Evolutionary conservation across 2,113 vertebrate species (phyloP), one percentile per base, ranked within the genome.

Genomic region (Oostethus manadensis): DNA sequence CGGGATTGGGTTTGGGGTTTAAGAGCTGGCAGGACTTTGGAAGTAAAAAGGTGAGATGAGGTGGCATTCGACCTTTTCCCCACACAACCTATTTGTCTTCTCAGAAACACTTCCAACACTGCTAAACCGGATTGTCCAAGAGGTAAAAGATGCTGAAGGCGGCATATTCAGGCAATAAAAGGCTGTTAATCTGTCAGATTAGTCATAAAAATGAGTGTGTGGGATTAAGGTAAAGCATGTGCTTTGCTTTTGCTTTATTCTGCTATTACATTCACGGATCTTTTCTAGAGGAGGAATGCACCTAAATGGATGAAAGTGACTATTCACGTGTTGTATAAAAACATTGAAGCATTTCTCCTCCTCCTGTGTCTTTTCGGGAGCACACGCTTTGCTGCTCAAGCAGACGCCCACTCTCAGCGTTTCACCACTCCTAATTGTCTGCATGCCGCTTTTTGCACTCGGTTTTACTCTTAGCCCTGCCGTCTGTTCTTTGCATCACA

Each of bases 271-370:
- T 79, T 79, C 67, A 81, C 53, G 58, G 63, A 69, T 63, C 58
- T 58, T 73, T 73, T 74, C 73, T 66, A 64, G 70, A 75, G 74
- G 72, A 77, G 67, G 75, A 51, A 68, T 62, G 60, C 69, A 75
- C 74, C 71, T 86, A 86, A 87, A 72, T 83, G 85, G 85, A 85
- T 87, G 85, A 87, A 84, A 82, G 64, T 79, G 71, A 79, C 80
- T 77, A 84, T 83, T 83, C 72, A 64, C 59, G 73, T 42, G 53
- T 53, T 17, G 48, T 65, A 85, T 67, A 78, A 86, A 54, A 82
- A 71, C 77, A 66, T 81, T 81, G 74, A 78, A 67, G 77, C 78
- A 69, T 57, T 71, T 50, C 79, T 81, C 74, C 77, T 79, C 68
- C 53, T 68, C 73, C 63, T 80, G 77, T 77, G 56, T 78, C 72